Evolutionary conservation across 1,140 invertebrate genomes (phyloP).

Genomic region (Lepidurus apus): DNA sequence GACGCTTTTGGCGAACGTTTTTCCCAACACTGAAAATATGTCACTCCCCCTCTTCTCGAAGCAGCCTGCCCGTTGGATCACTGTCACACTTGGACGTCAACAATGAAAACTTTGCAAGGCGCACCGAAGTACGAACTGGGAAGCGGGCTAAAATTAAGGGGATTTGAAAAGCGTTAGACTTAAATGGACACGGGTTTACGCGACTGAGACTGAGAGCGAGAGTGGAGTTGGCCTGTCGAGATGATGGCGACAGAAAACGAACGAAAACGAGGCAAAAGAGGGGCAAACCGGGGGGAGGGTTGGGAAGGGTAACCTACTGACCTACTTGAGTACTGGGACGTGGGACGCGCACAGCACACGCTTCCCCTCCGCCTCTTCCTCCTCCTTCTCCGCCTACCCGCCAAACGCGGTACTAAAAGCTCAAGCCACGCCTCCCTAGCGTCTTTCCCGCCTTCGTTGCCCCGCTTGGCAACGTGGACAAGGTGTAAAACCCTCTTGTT

Average conservation of each 20-base stretch:
- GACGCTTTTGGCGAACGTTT: background rate
- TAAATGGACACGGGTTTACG: background rate
- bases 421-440: background rate
- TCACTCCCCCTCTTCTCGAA: background rate
- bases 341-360: background rate
- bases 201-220: background rate
- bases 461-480: no score
- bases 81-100: background rate
- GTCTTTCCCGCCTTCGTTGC: background rate
- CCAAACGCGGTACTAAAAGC: background rate
- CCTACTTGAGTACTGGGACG: background rate
- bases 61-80: background rate
- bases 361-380: background rate
- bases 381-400: background rate
- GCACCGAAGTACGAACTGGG: no score
- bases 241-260: slow-evolving; percentile 7
- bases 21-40: background rate
- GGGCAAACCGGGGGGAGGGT: background rate
- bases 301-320: slow-evolving; percentile 3
- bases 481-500: no score
- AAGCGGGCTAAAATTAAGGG: no score
- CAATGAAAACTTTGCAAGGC: no score
- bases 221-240: background rate
- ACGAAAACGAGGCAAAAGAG: background rate
- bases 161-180: no score